phyloP scores from a whole-genome alignment of 2,888 invertebrate genomes.

The Allophyes oxyacanthae region DNA sequence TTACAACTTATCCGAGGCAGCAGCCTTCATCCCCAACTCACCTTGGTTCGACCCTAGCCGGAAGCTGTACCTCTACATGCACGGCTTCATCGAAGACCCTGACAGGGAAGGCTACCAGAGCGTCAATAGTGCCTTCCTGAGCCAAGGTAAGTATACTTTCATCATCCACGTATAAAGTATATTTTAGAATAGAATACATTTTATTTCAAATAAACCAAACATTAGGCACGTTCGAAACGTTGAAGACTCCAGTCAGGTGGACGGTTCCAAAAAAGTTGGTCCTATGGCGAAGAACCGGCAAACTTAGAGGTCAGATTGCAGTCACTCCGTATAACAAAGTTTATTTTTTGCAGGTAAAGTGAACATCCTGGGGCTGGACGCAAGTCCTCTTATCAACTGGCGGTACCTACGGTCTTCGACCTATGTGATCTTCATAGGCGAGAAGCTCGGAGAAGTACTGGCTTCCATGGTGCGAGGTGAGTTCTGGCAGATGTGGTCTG shows the following conservation, averaged over 20 bases:
- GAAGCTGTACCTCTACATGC: conserved; percentile 49
- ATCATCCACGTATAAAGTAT: too few relatives aligned
- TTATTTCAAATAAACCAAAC: too few relatives aligned
- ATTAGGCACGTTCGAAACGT: too few relatives aligned
- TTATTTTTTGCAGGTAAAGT: conserved; percentile 61
- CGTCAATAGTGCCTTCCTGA: conserved; percentile 49
- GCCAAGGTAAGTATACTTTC: conserved; percentile 54
- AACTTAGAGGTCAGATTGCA: too few relatives aligned
- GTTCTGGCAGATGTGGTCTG: too few relatives aligned
- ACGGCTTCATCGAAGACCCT: conserved; percentile 61
- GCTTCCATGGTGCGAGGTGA: conserved; percentile 71
- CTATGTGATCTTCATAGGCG: conserved; percentile 80
- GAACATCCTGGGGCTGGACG: conserved; percentile 80
- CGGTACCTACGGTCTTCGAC: conserved; percentile 80
- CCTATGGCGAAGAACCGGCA: too few relatives aligned
- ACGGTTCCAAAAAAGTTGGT: too few relatives aligned
- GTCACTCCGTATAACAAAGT: too few relatives aligned
- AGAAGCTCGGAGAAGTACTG: conserved; percentile 70
- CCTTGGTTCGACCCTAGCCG: conserved; percentile 4
- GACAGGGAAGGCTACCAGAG: conserved; percentile 43
- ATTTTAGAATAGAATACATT: too few relatives aligned
- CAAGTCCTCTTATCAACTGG: conserved; percentile 76
- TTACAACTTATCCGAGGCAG: conserved; percentile 19
- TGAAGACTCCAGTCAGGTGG: too few relatives aligned
- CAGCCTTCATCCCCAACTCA: conserved; percentile 1